These are phyloP conservation scores for Halotydeus destructor DNA, from an alignment of 1,140 invertebrate genomes.

Conservation along the genomic window DNA sequence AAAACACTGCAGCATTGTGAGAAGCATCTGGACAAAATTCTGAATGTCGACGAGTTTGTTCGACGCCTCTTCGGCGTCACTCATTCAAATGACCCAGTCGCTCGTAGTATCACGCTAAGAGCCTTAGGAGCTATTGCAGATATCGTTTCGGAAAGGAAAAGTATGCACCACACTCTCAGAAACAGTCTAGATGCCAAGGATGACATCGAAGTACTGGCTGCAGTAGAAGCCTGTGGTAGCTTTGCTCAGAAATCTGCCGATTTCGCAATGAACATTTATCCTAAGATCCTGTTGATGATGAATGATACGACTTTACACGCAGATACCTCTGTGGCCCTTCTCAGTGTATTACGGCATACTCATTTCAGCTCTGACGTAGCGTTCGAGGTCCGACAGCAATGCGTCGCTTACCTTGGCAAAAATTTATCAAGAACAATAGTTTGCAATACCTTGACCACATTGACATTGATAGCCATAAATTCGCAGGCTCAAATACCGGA, in stretches of 20 bases:
- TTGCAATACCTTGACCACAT: conserved; percentile 55
- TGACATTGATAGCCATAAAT: conserved; percentile 63
- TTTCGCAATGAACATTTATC: conserved; percentile 90
- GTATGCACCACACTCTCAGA: conserved; percentile 82
- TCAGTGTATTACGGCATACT: conserved; percentile 78
- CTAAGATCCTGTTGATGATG: conserved; percentile 86
- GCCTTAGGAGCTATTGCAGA: conserved; percentile 74
- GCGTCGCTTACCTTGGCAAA: conserved; percentile 45
- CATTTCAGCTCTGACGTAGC: conserved; percentile 71
- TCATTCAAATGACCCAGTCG: conserved; percentile 87
- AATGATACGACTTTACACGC: conserved; percentile 61
- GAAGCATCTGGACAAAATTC: conserved; percentile 86
- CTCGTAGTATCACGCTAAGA: conserved; percentile 60
- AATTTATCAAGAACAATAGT: conserved; percentile 71
- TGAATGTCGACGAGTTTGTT: conserved; percentile 89
- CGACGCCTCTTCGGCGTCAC: conserved; percentile 79
- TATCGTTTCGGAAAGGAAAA: conserved; percentile 76
- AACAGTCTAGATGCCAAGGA: conserved; percentile 81
- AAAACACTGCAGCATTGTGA: conserved; percentile 83
- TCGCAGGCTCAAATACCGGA: conserved; percentile 74
- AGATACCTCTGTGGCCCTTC: conserved; percentile 68
- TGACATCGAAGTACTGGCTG: conserved; percentile 80
- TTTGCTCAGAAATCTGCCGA: conserved; percentile 75
- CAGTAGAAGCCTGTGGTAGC: conserved; percentile 76
- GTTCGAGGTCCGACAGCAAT: conserved; percentile 44